These are phyloP conservation scores for Hassar affinis DNA, from an alignment of 2,113 vertebrate species.

Conservation along the genomic window DNA sequence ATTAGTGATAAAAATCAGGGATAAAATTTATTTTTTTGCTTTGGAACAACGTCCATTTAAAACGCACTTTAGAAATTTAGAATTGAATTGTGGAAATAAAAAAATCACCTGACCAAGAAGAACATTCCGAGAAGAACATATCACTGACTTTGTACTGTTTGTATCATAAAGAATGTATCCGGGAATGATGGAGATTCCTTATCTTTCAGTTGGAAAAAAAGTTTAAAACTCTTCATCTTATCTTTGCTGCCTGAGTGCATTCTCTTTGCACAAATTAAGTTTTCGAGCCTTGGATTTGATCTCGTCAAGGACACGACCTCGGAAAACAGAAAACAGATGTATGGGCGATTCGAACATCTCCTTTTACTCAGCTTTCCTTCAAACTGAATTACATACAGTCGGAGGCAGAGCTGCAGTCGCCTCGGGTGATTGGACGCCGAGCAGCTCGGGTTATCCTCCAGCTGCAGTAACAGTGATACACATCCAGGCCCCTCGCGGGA, in stretches of 20 bases:
- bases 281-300: not conserved
- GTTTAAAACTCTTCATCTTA: not conserved
- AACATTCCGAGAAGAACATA: no score
- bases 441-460: constrained; percentile 17
- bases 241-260: not conserved
- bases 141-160: no score
- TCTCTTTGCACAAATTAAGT: not conserved
- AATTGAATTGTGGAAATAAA: no score
- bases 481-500: constrained; percentile 28
- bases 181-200: not conserved
- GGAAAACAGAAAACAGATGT: constrained; percentile 13
- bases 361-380: constrained; percentile 5
- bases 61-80: no score
- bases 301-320: not conserved
- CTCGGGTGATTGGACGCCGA: not conserved
- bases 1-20: no score
- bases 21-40: no score
- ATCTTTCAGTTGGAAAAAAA: no score
- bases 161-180: not conserved
- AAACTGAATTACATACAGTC: constrained; percentile 1
- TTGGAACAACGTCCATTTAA: no score
- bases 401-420: constrained; percentile 22
- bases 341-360: not conserved
- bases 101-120: no score
- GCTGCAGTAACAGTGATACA: constrained; percentile 21